Evolutionary conservation across 2,888 invertebrate species (phyloP).

Genomic region (Aquatica leii): DNA sequence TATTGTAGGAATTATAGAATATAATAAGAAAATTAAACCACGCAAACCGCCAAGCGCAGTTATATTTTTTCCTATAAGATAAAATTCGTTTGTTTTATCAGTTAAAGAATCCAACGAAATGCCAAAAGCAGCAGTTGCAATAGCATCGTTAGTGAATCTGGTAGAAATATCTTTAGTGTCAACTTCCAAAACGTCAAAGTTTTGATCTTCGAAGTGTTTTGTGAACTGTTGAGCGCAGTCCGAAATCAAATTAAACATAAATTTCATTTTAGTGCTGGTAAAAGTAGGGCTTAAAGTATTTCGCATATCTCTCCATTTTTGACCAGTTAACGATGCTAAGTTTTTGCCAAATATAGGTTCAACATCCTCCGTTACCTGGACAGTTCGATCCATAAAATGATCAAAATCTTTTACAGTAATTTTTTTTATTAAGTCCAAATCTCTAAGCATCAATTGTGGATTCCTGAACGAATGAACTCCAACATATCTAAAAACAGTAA

Average conservation of each 20-base stretch:
- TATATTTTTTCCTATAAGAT: not conserved
- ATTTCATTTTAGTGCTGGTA: slow-evolving; percentile 66
- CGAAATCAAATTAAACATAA: slow-evolving; percentile 63
- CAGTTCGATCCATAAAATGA: slow-evolving; percentile 8
- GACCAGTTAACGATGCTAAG: not conserved
- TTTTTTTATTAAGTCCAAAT: slow-evolving; percentile 49
- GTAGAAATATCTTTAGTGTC: slow-evolving; percentile 7
- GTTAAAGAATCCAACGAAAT: slow-evolving; percentile 7
- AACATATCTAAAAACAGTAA: slow-evolving; percentile 27
- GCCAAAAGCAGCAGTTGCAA: slow-evolving; percentile 13
- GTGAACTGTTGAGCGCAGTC: slow-evolving; percentile 51
- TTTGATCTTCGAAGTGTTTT: slow-evolving; percentile 41
- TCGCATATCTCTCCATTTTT: slow-evolving; percentile 58
- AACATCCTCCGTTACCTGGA: slow-evolving; percentile 1
- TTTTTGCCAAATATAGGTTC: slow-evolving; percentile 1
- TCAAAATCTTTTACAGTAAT: slow-evolving; percentile 21
- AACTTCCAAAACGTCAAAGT: slow-evolving; percentile 26
- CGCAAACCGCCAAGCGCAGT: not conserved
- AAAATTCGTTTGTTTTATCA: slow-evolving; percentile 12
- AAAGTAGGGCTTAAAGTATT: slow-evolving; percentile 65
- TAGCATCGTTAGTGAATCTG: slow-evolving; percentile 3
- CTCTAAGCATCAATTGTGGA: slow-evolving; percentile 17
- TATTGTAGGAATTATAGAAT: not conserved
- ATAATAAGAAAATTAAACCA: not conserved
- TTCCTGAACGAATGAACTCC: slow-evolving; percentile 23